phyloP scores from a whole-genome alignment of 1,140 invertebrate species.

The Physella acuta region DNA sequence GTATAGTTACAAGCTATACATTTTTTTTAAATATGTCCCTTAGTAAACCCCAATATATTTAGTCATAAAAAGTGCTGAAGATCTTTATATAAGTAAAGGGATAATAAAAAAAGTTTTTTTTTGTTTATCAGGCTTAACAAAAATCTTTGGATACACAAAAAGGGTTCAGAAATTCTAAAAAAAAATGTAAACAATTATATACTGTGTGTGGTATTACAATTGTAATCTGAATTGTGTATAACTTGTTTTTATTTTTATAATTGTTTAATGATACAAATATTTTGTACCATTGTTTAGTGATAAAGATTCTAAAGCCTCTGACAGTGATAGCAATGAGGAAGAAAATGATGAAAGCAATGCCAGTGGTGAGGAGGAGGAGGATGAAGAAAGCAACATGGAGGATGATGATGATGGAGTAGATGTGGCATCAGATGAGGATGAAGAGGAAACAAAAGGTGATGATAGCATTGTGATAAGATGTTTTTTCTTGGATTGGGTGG shows the following conservation, averaged over 20 bases:
- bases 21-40: too few species aligned
- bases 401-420: constrained; percentile 3
- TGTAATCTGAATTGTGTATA: neutral
- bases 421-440: constrained; percentile 5
- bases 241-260: neutral
- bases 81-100: too few species aligned
- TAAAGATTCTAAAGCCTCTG: neutral
- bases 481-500: too few species aligned
- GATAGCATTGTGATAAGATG: neutral
- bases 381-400: neutral
- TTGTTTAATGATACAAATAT: neutral
- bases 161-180: too few species aligned
- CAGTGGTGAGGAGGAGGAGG: constrained; percentile 1
- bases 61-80: too few species aligned
- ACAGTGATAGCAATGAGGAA: neutral
- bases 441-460: neutral
- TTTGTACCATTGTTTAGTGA: too few species aligned
- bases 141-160: too few species aligned
- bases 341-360: neutral
- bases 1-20: too few species aligned
- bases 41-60: too few species aligned
- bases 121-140: too few species aligned
- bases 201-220: neutral
- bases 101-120: too few species aligned
- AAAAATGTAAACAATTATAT: too few species aligned